Percentiles rank a stretch among this genome's conserved stretches.
phyloP scores from a whole-genome alignment of 64 coral and sea anemone genomes.

The Dendronephthya gigantea region DNA sequence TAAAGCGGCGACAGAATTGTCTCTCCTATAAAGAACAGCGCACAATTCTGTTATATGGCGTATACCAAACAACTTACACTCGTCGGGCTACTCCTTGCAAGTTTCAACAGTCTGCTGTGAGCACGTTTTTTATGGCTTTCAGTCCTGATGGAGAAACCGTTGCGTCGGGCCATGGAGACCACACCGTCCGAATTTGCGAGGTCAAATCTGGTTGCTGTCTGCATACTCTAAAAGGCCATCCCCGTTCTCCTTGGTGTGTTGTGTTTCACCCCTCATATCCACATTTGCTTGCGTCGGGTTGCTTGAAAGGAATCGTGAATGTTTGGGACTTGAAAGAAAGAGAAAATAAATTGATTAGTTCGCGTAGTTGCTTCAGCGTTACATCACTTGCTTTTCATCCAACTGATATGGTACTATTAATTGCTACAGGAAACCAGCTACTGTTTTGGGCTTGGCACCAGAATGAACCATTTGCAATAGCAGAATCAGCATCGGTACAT shows the following conservation, averaged over 20 bases:
- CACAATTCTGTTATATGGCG: not conserved
- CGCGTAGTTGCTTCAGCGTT: constrained; percentile 12
- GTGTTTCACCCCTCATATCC: constrained; percentile 71
- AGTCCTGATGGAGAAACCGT: constrained; percentile 68
- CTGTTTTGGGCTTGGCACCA: constrained; percentile 77
- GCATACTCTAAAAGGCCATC: constrained; percentile 60
- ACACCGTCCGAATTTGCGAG: constrained; percentile 32
- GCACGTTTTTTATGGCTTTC: constrained; percentile 75
- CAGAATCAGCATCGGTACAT: constrained; percentile 48
- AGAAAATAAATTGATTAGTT: not conserved
- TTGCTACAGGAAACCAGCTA: constrained; percentile 74
- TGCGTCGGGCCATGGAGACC: constrained; percentile 85
- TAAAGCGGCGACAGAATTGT: not conserved
- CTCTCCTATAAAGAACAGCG: not conserved
- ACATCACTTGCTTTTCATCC: constrained; percentile 89
- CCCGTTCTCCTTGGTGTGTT: constrained; percentile 73
- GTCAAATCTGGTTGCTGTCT: constrained; percentile 43
- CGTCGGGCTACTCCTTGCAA: not conserved
- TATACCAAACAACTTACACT: not conserved
- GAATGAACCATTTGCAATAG: constrained; percentile 49
- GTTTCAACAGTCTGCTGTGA: constrained; percentile 46
- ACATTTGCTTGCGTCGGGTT: constrained; percentile 74
- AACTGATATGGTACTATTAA: constrained; percentile 52
- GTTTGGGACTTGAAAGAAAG: constrained; percentile 72
- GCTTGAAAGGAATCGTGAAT: constrained; percentile 70